These are phyloP conservation scores for Bilobella aurantiaca DNA, from an alignment of 1,140 invertebrate genomes.

Conservation along the genomic window DNA sequence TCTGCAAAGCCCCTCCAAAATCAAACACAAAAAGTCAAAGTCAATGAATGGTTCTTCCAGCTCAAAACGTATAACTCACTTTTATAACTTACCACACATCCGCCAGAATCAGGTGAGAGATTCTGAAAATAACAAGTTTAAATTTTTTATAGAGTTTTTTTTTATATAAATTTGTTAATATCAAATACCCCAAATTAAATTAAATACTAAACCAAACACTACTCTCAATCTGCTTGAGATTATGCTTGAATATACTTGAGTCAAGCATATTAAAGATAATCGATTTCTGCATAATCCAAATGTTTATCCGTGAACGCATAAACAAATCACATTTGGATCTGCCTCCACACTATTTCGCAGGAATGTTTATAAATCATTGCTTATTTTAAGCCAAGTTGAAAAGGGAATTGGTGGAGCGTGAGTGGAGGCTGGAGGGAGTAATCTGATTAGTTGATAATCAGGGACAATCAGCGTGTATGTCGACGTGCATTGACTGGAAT, in stretches of 20 bases:
- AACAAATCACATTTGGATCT: background rate
- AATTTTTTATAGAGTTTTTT: background rate
- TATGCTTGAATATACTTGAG: too few species aligned
- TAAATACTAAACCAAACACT: too few species aligned
- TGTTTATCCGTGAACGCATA: too few species aligned
- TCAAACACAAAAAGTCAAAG: constrained; percentile 48
- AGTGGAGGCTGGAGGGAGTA: background rate
- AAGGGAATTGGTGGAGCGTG: background rate
- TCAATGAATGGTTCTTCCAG: background rate
- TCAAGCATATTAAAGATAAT: too few species aligned
- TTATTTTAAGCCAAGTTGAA: too few species aligned
- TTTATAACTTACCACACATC: constrained; percentile 54
- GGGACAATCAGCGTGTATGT: background rate
- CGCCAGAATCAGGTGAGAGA: constrained; percentile 82
- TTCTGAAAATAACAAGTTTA: constrained; percentile 41
- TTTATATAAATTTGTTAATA: too few species aligned
- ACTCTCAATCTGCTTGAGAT: too few species aligned
- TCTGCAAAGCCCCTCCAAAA: constrained; percentile 53
- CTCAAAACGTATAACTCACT: background rate
- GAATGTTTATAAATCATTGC: too few species aligned
- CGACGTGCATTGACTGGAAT: background rate
- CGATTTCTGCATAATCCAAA: too few species aligned
- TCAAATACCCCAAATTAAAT: too few species aligned
- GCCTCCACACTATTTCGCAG: too few species aligned
- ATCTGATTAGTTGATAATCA: background rate